These are phyloP conservation scores for Euleptes europaea DNA, from an alignment of 2,113 vertebrate species.

Conservation along the genomic window DNA sequence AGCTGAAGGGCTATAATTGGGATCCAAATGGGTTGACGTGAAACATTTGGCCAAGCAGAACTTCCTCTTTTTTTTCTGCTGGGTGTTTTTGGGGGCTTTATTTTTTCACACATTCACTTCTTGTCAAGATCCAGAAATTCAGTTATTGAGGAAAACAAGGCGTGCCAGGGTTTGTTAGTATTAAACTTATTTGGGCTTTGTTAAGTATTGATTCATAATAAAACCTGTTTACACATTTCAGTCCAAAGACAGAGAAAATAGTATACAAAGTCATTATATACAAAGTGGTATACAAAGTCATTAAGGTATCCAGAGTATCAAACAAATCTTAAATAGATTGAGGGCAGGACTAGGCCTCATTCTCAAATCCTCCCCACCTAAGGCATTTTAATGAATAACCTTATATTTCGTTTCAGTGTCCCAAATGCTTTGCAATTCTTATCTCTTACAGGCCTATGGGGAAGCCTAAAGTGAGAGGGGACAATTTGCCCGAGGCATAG, in stretches of 20 bases:
- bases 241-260: background rate
- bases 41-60: background rate
- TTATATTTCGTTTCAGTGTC: background rate
- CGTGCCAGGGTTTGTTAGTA: background rate
- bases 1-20: background rate
- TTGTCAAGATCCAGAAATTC: background rate
- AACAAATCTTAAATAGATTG: background rate
- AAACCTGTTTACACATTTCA: background rate
- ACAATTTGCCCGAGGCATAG: background rate
- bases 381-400: background rate
- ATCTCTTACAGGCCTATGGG: too few relatives aligned
- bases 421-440: background rate
- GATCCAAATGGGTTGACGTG: background rate
- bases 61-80: background rate
- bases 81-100: too few relatives aligned
- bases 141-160: background rate
- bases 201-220: background rate
- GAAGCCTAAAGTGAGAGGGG: background rate
- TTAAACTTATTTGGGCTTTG: background rate
- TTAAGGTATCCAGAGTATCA: background rate
- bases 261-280: too few relatives aligned
- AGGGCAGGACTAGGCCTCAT: background rate
- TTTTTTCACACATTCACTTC: background rate
- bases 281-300: too few relatives aligned
- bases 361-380: too few relatives aligned